These are phyloP conservation scores for Sinocyclocheilus grahami DNA, from an alignment of 2,113 vertebrate species.

Conservation along the genomic window DNA sequence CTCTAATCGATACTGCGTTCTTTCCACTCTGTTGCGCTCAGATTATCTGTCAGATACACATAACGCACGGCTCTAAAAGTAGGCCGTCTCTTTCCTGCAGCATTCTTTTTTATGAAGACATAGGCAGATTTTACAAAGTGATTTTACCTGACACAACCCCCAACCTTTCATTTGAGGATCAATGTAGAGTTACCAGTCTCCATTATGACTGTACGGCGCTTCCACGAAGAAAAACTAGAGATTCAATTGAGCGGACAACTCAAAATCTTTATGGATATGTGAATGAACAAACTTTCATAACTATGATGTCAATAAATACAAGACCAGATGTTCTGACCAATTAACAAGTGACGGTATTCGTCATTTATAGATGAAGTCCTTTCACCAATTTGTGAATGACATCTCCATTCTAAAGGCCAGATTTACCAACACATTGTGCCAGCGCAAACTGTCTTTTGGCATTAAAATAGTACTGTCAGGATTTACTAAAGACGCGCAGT, in stretches of 20 bases:
- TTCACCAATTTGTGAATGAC: neutral
- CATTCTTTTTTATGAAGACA: constrained; percentile 56
- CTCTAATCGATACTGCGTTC: constrained; percentile 53
- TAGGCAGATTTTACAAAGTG: constrained; percentile 51
- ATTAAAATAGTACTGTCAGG: too few relatives aligned
- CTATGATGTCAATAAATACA: neutral
- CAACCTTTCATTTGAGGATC: constrained; percentile 5
- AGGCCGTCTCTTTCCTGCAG: constrained; percentile 11
- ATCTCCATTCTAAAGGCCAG: neutral
- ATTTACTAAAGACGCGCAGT: too few relatives aligned
- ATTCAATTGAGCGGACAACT: constrained; percentile 1
- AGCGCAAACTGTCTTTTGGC: too few relatives aligned
- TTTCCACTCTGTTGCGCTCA: constrained; percentile 56
- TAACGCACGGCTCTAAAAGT: constrained; percentile 41
- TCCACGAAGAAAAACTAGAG: neutral
- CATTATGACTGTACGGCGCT: neutral
- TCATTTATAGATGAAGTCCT: neutral
- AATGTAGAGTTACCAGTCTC: neutral
- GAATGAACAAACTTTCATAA: neutral
- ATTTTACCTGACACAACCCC: neutral
- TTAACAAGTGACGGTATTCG: neutral
- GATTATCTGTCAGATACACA: constrained; percentile 61
- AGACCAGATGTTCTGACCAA: neutral
- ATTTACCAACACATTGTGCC: too few relatives aligned
- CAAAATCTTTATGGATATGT: neutral